These are phyloP conservation scores for Scomberomorus guttatus DNA, from an alignment of 2,797 vertebrate genomes.

Conservation along the genomic window DNA sequence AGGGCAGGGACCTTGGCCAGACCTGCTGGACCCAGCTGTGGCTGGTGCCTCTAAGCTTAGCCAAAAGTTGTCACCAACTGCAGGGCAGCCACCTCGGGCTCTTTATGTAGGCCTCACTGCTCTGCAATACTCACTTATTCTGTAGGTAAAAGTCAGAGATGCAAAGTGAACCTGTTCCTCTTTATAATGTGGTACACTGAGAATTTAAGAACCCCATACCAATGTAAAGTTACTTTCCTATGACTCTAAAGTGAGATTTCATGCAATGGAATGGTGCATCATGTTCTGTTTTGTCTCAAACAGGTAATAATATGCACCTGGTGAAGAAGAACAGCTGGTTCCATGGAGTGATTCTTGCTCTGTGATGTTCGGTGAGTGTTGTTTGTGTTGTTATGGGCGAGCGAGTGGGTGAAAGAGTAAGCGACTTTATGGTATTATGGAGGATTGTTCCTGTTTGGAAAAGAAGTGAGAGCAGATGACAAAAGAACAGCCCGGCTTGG, in stretches of 20 bases:
- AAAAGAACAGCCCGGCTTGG: slow-evolving; percentile 84
- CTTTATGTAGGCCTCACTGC: slow-evolving; percentile 15
- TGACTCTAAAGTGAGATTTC: slow-evolving; percentile 41
- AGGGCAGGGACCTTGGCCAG: slow-evolving; percentile 51
- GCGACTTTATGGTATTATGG: slow-evolving; percentile 59
- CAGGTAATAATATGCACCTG: slow-evolving; percentile 27
- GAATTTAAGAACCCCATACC: neutral
- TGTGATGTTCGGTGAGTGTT: slow-evolving; percentile 38
- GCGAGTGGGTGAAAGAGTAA: slow-evolving; percentile 64
- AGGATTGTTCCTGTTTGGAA: slow-evolving; percentile 58
- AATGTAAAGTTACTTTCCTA: slow-evolving; percentile 6
- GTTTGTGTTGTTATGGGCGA: slow-evolving; percentile 49
- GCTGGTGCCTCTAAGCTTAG: slow-evolving; percentile 26
- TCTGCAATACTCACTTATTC: slow-evolving; percentile 18
- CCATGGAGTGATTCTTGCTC: slow-evolving; percentile 21
- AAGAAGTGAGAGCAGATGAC: slow-evolving; percentile 74
- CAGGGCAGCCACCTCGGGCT: slow-evolving; percentile 26
- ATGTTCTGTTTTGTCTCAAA: slow-evolving; percentile 25
- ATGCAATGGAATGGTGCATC: slow-evolving; percentile 52
- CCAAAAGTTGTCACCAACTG: slow-evolving; percentile 35
- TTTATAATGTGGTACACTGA: neutral
- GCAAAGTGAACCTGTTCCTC: neutral
- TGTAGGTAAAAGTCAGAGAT: slow-evolving; percentile 11
- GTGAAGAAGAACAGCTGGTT: slow-evolving; percentile 37
- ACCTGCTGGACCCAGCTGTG: slow-evolving; percentile 47